Evolutionary conservation across 2,888 invertebrate species (phyloP), one percentile per base, ranked within the genome.

Genomic region (Melieria omissa): DNA sequence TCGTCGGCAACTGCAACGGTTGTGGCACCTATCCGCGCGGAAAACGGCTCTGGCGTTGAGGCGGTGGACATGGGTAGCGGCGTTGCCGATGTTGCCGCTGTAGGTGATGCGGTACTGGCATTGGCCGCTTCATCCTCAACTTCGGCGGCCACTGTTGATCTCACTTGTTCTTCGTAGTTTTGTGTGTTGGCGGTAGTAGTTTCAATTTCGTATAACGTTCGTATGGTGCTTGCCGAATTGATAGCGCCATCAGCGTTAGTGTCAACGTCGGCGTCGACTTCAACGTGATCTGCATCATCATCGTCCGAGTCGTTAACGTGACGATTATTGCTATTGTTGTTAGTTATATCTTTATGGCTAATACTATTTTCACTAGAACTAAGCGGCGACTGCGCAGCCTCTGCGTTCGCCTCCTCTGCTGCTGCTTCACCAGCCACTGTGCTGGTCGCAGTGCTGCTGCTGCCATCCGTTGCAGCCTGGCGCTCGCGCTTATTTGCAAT

Each of bases 361-460:
- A 80, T 83, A 82, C 80, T 80, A 80, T 80, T 79, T 80, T 55
- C 77, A 78, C 68, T 71, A 75, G 70, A 73, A 74, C 29, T 76
- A 71, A 60, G 61, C 66, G 71, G 70, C 74, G 72, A 65, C 70
- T 69, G 29, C 42, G 42, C 66, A 41, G 8, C 55, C 4, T 29
- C 8, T 29, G 47, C 46, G 55, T 4, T 12, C 41, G n/a, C 47
- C 14, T 47, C 10, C 58, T 12, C 5, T 47, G 10, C 9, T 4
- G 41, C 9, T 49, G 12, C 14, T 47, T 29, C 42, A n/a, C 42
- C 54, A 44, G 29, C 29, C 29, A 29, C 29, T 65, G 52, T 54
- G 46, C 8, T 68, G 44, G 45, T 58, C 46, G 42, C 29, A 29
- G 29, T 29, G 29, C 29, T 29, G 29, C 29, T 29, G 29, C 29